Base-by-base conservation (phyloP, 2,797 vertebrate genomes). In the Catharus ustulatus region DNA sequence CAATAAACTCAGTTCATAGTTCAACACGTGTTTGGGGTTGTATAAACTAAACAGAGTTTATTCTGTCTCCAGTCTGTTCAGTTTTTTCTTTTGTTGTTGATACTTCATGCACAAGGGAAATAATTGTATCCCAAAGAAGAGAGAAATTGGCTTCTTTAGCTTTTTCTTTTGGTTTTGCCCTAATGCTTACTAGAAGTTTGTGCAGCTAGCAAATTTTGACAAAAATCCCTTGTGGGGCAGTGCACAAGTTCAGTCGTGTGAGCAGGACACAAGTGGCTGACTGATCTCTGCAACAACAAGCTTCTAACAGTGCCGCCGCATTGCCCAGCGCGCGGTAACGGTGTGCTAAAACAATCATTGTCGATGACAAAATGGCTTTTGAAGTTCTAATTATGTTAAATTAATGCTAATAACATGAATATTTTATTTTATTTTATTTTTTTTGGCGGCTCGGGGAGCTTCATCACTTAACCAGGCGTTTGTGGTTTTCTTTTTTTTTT, bases 31-130 rank as follows among this genome's bases (percentile, higher is more conserved):
- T 98, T 97, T 89, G 97, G 96, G 97, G 96, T 95, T 98, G 95
- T 96, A 96, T 96, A 97, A 96, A 97, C 96, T 96, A 97, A 97
- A 97, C 95, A 84, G 91, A 97, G 97, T 97, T 97, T 96, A 97
- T 97, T 97, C 96, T 97, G 97, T 97, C 96, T 97, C 97, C 94
- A 92, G 94, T 97, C 96, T 97, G 94, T 97, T 98, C 96, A 97
- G 94, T 97, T 98, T 94, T 95, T 96, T 96, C 91, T 72, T 94
- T 97, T 97, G 94, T 97, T 96, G 95, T 97, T 97, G 96, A 97
- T 97, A 97, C 92, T 97, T 98, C 96, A 98, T 99, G 99, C 98
- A 99, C 99, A 99, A 99, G 98, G 98, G 98, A 99, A 99, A 98
- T 98, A 98, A 98, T 99, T 98, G 98, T 98, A 99, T 99, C 98